Evolutionary conservation across 2,113 vertebrate species (phyloP), one percentile per base, ranked within the genome.

Genomic region (Centropristis striata): DNA sequence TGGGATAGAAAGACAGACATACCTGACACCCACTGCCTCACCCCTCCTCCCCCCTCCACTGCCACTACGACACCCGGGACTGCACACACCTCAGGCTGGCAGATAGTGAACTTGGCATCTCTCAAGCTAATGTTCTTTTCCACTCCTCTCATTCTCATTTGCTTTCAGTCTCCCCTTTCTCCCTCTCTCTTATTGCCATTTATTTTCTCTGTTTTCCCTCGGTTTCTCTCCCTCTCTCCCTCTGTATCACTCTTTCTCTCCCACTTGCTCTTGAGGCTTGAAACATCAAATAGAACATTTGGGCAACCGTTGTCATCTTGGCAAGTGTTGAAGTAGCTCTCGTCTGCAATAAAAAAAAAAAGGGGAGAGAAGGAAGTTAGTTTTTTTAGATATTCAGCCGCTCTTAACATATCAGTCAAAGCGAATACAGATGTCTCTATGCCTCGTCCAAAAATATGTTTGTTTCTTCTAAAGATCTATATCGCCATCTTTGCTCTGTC

Each of bases 21-120:
- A 95, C 94, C 94, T 95, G 94, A 94, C 93, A 93, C 90, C 92
- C 89, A 92, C 92, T 83, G 78, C 81, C 85, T 84, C 79, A 78
- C 87, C 89, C 86, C 89, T 75, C 77, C 81, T 61, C 25, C 77
- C 63, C 75, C 70, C 57, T 50, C 71, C 51, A 9, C 67, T 58
- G 51, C 81, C 73, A 82, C 64, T 65, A 75, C 80, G n/a, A 76
- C 85, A 92, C 80, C 75, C 86, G 25, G 89, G 85, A 86, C 86
- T 85, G 71, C 84, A 87, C 93, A 84, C 92, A 92, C 93, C 90
- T 93, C 90, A 89, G 91, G 93, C 89, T 90, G 88, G 90, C 89
- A 92, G 89, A 92, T 82, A 90, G 71, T 71, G 80, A 92, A 91
- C 91, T 90, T 94, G 93, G 92, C 93, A 92, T 53, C 86, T 89